These are phyloP conservation scores for Pipistrellus kuhlii DNA, from an alignment of 2,797 vertebrate species.

Conservation along the genomic window DNA sequence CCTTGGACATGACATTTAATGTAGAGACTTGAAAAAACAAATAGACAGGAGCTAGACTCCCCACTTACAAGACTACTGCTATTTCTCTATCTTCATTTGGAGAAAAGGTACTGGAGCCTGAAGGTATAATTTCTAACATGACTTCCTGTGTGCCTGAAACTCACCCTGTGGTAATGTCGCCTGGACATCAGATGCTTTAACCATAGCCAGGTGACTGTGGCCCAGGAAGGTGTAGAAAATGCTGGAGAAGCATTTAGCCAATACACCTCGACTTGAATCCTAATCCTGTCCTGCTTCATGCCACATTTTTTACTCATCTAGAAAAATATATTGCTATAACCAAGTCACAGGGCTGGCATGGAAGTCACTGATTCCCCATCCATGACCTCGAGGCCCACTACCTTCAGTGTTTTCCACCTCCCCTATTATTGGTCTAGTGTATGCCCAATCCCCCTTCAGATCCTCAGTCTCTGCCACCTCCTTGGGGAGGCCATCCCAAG, in stretches of 20 bases:
- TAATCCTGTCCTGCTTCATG: neutral
- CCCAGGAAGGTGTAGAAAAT: neutral
- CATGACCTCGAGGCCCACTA: neutral
- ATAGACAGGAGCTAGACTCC: neutral
- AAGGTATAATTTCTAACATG: neutral
- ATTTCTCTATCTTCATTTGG: neutral
- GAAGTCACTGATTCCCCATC: neutral
- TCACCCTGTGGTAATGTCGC: no score
- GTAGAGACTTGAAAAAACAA: neutral
- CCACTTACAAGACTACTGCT: neutral
- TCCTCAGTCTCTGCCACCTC: neutral
- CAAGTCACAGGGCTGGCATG: neutral
- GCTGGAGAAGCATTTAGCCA: neutral
- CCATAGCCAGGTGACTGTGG: neutral
- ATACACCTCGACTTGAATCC: neutral
- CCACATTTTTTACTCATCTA: neutral
- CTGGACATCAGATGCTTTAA: neutral
- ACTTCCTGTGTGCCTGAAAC: neutral
- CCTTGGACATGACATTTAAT: neutral
- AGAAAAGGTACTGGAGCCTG: neutral
- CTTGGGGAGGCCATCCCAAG: neutral
- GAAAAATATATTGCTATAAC: neutral
- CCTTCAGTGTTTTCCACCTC: neutral
- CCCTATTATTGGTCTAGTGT: neutral
- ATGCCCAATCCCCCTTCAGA: fast-evolving